Conservation (phyloP, 2,888 invertebrate genomes). For the Cheilosia scutellata region DNA sequence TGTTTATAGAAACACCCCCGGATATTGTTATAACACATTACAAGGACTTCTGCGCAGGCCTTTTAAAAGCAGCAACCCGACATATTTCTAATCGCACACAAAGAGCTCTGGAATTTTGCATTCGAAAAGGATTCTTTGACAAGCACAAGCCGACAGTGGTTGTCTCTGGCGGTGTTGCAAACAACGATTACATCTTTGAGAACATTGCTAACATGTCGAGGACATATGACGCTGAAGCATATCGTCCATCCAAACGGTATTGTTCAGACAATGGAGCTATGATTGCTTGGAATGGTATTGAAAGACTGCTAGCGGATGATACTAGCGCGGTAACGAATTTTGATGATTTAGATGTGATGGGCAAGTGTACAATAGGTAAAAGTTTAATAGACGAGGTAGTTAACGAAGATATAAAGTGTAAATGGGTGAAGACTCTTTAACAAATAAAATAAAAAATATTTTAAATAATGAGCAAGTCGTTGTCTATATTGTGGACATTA, state of each 20-base stretch:
- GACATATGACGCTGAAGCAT: slow-evolving; percentile 87
- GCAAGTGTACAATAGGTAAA: slow-evolving; percentile 79
- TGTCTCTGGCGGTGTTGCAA: slow-evolving; percentile 98
- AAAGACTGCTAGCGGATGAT: slow-evolving; percentile 85
- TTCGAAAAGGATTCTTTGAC: slow-evolving; percentile 87
- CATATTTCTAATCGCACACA: slow-evolving; percentile 94
- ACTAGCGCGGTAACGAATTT: slow-evolving; percentile 80
- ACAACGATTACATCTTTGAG: slow-evolving; percentile 92
- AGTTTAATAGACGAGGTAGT: slow-evolving; percentile 78
- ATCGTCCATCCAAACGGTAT: slow-evolving; percentile 91
- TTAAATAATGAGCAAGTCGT: not conserved
- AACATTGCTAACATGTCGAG: slow-evolving; percentile 89
- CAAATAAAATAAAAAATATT: slow-evolving; percentile 2
- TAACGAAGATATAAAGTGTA: slow-evolving; percentile 81
- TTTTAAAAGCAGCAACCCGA: slow-evolving; percentile 89
- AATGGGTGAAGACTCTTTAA: slow-evolving; percentile 80
- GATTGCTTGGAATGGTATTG: slow-evolving; percentile 99
- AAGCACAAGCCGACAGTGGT: slow-evolving; percentile 86
- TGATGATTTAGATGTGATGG: slow-evolving; percentile 85
- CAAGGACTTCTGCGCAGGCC: slow-evolving; percentile 93
- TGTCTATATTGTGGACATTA: not conserved
- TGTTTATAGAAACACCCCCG: slow-evolving; percentile 85
- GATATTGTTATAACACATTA: slow-evolving; percentile 90
- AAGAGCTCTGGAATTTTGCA: slow-evolving; percentile 91
- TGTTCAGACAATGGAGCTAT: slow-evolving; percentile 99